Evolutionary conservation across 2,888 invertebrate species (phyloP).

Genomic region (Chesias legatella): DNA sequence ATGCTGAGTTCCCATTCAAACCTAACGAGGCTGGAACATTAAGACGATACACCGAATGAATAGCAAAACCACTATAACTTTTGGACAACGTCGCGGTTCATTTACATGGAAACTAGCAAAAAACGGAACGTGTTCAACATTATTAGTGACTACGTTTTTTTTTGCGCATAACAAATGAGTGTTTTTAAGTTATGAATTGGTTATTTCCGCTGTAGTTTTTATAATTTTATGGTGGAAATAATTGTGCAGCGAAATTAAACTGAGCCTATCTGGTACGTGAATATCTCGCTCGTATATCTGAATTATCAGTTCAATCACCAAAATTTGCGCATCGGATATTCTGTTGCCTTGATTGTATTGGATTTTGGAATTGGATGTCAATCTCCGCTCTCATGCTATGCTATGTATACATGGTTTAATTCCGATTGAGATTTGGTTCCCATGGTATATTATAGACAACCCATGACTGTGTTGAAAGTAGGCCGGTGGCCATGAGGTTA

Average conservation of each 20-base stretch:
- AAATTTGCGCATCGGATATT: constrained; percentile 20
- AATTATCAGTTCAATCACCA: constrained; percentile 19
- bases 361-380: constrained; percentile 11
- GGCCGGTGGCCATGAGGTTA: no score
- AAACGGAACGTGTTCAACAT: constrained; percentile 23
- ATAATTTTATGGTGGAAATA: constrained; percentile 4
- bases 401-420: no score
- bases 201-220: constrained; percentile 13
- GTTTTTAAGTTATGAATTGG: constrained; percentile 18
- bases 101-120: constrained; percentile 31
- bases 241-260: background rate
- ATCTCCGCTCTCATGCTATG: no score
- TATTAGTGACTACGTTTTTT: constrained; percentile 15
- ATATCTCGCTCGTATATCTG: constrained; percentile 11
- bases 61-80: constrained; percentile 23
- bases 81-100: constrained; percentile 21
- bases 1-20: constrained; percentile 31
- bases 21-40: constrained; percentile 39
- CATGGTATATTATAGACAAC: no score
- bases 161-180: constrained; percentile 11
- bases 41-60: constrained; percentile 30
- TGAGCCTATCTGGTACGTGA: constrained; percentile 2
- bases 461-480: no score
- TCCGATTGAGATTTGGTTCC: no score
- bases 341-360: constrained; percentile 16